Conservation (phyloP, 2,888 invertebrate genomes). For the Tiphia femorata region DNA sequence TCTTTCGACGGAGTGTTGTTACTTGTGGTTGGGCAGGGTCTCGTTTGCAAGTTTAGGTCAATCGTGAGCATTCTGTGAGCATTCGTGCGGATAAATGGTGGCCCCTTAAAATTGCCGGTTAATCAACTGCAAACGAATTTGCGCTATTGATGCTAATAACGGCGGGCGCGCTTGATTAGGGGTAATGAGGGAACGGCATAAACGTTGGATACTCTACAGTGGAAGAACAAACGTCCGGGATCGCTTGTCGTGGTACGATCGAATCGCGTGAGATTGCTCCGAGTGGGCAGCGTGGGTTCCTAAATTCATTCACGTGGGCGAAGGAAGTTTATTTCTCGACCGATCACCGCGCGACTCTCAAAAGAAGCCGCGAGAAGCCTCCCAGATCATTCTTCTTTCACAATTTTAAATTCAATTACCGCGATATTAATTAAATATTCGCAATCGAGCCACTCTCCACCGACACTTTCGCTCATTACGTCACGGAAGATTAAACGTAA, state of each 20-base stretch:
- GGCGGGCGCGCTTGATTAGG: not conserved
- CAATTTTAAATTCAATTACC: no score
- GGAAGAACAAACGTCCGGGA: not conserved
- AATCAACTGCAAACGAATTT: not conserved
- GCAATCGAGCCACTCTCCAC: no score
- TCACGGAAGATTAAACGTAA: no score
- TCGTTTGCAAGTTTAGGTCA: not conserved
- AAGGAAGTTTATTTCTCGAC: no score
- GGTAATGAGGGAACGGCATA: not conserved
- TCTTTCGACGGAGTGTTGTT: not conserved
- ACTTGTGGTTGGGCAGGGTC: no score
- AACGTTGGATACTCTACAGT: not conserved
- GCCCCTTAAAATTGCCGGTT: not conserved
- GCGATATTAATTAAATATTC: no score
- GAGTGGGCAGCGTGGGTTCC: not conserved
- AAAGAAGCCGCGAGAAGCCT: no score
- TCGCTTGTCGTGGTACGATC: not conserved
- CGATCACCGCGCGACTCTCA: no score
- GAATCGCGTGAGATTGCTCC: not conserved
- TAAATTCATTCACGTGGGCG: not conserved
- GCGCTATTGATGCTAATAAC: not conserved
- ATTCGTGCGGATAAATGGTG: not conserved
- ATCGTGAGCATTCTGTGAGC: not conserved
- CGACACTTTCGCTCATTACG: no score
- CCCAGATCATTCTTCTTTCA: no score